Percentiles rank a stretch among this genome's conserved stretches.
These are phyloP conservation scores for Rhinolophus sinicus DNA, from an alignment of 2,113 vertebrate species.

Conservation along the genomic window DNA sequence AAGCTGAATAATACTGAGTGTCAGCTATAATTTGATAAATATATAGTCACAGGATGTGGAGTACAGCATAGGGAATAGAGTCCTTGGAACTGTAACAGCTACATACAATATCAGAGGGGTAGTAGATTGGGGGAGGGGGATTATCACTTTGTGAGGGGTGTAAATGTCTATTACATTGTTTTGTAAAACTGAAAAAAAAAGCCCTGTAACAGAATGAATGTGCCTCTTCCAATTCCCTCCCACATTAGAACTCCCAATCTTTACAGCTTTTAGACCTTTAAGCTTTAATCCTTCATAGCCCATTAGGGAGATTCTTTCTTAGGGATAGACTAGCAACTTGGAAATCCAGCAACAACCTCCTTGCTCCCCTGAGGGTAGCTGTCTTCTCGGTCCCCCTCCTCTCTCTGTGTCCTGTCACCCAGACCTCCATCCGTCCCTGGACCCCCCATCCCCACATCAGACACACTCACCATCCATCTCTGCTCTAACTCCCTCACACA, in stretches of 20 bases:
- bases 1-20: too few species aligned
- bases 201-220: neutral
- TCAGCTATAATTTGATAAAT: too few species aligned
- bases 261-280: neutral
- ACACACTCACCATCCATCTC: neutral
- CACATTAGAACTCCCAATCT: neutral
- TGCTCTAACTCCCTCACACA: neutral
- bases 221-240: neutral
- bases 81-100: too few species aligned
- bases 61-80: too few species aligned
- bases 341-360: neutral
- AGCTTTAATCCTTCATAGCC: neutral
- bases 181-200: too few species aligned
- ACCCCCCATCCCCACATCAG: accelerated
- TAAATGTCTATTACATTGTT: too few species aligned
- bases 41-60: too few species aligned
- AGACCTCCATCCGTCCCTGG: accelerated
- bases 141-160: too few species aligned
- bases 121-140: too few species aligned
- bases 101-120: too few species aligned
- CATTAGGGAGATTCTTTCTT: neutral
- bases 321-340: neutral
- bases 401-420: neutral
- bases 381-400: neutral
- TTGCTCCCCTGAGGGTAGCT: neutral